These are phyloP conservation scores for Sebastes vulpes DNA, from an alignment of 2,797 vertebrate species.

Conservation along the genomic window DNA sequence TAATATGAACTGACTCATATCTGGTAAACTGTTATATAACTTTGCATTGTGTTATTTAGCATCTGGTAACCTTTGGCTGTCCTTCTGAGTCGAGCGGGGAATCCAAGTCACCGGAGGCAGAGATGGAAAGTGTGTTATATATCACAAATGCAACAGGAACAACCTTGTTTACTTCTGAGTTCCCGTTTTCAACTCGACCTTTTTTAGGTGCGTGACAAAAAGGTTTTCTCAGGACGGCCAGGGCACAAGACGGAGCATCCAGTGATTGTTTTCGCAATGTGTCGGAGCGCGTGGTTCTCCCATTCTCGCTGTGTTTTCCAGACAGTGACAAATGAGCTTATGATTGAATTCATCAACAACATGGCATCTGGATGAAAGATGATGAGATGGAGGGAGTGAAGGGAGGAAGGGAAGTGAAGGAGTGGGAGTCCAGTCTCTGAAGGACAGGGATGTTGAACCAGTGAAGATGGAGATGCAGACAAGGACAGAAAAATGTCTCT, in stretches of 20 bases:
- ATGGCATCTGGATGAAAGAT: slow-evolving; percentile 69
- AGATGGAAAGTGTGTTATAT: slow-evolving; percentile 65
- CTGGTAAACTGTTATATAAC: slow-evolving; percentile 59
- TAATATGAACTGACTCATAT: slow-evolving; percentile 50
- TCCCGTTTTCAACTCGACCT: slow-evolving; percentile 20
- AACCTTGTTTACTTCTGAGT: slow-evolving; percentile 56
- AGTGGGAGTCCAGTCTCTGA: not conserved
- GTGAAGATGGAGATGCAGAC: not conserved
- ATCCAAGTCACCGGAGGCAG: slow-evolving; percentile 67
- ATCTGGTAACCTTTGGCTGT: slow-evolving; percentile 80
- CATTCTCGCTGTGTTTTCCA: slow-evolving; percentile 25
- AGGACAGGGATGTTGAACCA: not conserved
- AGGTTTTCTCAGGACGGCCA: slow-evolving; percentile 53
- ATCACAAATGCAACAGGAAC: slow-evolving; percentile 61
- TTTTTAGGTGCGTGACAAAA: slow-evolving; percentile 34
- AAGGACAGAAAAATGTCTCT: no score
- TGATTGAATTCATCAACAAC: slow-evolving; percentile 68
- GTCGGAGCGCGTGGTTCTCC: slow-evolving; percentile 37
- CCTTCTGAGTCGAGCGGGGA: slow-evolving; percentile 34
- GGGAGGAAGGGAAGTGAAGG: not conserved
- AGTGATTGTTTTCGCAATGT: slow-evolving; percentile 34
- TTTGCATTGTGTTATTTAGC: slow-evolving; percentile 65
- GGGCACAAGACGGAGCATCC: not conserved
- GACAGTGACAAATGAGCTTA: slow-evolving; percentile 56
- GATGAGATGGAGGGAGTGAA: slow-evolving; percentile 17